A percentile compares a stretch with the other conserved stretches of the same genome.
Evolutionary conservation across 2,113 vertebrate species (phyloP).

Genomic region (Dendropsophus ebraccatus): DNA sequence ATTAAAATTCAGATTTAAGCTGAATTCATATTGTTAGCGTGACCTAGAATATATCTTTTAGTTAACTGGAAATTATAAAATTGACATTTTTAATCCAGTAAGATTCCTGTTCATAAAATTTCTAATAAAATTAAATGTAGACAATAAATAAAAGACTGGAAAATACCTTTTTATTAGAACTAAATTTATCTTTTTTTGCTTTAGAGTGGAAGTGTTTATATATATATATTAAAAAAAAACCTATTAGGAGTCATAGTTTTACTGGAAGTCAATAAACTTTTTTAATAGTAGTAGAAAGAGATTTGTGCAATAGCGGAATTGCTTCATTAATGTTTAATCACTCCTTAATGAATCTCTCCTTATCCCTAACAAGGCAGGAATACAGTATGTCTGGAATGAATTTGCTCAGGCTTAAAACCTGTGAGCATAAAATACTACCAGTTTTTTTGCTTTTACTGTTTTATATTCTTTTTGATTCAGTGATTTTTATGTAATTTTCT

Average conservation of each 20-base stretch:
- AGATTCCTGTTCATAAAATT: background rate
- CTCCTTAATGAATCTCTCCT: background rate
- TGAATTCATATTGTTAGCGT: background rate
- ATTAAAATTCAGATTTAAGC: background rate
- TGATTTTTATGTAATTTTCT: background rate
- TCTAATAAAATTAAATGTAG: background rate
- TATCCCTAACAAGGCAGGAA: conserved; percentile 27
- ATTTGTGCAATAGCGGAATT: background rate
- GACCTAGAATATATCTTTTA: background rate
- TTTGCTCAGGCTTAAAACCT: background rate
- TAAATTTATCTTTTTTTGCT: background rate
- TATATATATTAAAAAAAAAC: background rate
- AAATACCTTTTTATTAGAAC: background rate
- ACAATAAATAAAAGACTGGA: background rate
- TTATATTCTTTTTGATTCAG: background rate
- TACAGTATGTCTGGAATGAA: conserved; percentile 18
- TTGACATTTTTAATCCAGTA: background rate
- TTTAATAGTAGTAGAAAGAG: background rate
- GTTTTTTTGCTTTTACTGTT: background rate
- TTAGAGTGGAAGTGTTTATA: background rate
- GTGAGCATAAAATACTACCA: background rate
- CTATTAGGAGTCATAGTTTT: conserved; percentile 17
- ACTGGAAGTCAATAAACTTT: conserved; percentile 12
- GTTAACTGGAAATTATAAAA: background rate
- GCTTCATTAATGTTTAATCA: conserved; percentile 42